phyloP scores from a whole-genome alignment of 2,797 vertebrate genomes.

The Meriones psammophilus region DNA sequence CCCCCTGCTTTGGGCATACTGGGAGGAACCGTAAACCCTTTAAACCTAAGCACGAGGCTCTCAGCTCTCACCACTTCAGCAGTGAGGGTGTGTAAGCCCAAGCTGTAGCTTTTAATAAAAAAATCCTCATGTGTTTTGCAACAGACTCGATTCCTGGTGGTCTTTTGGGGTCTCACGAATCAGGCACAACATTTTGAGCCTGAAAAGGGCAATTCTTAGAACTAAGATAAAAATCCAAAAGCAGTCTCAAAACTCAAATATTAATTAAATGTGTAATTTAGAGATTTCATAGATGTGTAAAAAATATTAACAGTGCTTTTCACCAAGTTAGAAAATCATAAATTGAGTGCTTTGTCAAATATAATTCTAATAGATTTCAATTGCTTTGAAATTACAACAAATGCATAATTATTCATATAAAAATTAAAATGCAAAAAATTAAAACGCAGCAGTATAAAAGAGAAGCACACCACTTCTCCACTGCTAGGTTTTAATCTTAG shows the following conservation, averaged over 20 bases:
- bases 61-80: too few relatives aligned
- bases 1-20: too few relatives aligned
- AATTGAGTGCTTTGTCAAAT: conserved; percentile 39
- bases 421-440: conserved; percentile 59
- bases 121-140: too few relatives aligned
- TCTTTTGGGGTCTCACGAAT: too few relatives aligned
- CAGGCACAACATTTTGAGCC: not conserved
- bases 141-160: too few relatives aligned
- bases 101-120: too few relatives aligned
- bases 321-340: conserved; percentile 45
- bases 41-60: too few relatives aligned
- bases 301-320: conserved; percentile 51
- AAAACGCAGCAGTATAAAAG: conserved; percentile 56
- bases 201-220: conserved; percentile 30
- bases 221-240: conserved; percentile 34
- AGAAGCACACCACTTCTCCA: not conserved
- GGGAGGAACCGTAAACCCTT: too few relatives aligned
- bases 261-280: conserved; percentile 29
- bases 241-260: conserved; percentile 32
- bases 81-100: too few relatives aligned
- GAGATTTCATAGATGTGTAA: conserved; percentile 38
- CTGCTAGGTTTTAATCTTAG: conserved; percentile 42
- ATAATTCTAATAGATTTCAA: conserved; percentile 48
- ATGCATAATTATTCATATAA: conserved; percentile 33
- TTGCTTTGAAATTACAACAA: conserved; percentile 22